Base-by-base conservation (phyloP, 2,113 vertebrate genomes). In the Henicopernis longicauda region DNA sequence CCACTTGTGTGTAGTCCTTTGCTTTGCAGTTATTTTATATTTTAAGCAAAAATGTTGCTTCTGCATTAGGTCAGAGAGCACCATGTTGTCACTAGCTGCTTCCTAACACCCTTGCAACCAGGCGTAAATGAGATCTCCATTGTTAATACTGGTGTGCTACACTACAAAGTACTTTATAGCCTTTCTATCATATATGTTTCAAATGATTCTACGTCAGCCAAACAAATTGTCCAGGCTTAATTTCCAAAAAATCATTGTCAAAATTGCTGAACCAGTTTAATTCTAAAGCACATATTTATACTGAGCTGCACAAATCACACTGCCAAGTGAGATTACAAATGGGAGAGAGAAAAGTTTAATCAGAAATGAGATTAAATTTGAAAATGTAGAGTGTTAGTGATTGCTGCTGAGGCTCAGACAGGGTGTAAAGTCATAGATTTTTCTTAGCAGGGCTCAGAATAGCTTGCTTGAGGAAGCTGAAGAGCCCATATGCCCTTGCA, bases 181-280 rank as follows among this genome's bases (percentile, higher is more conserved):
- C 74, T 95, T 94, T 95, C 95, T 92, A 94, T 97, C 96, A 45
- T 23, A 59, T 57, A 9, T 47, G 89, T 95, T 98, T 97, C 94
- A 88, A 94, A 98, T 63, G 36, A 82, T 92, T 90, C 97, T 59
- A 73, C 92, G 97, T 86, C 96, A 97, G 92, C 93, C 96, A 97
- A 97, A 98, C 97, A 97, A 97, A 98, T 97, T 80, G 97, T 96
- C 90, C 49, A 11, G 83, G 95, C 93, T 94, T 98, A 97, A 97
- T 97, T 98, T 98, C 96, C 26, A 40, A 96, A 97, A 97, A 97
- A 97, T 98, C 96, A 94, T 97, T 97, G 98, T 98, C 97, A 96
- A 82, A 98, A 96, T 79, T 95, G 97, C 98, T 96, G 97, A 97
- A 97, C 82, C 96, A 96, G 97, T 98, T 97, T 97, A 97, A 98